A percentile compares a stretch with the other conserved stretches of the same genome.
Conservation (phyloP, 2,113 vertebrate genomes). For the Alectura lathami region DNA sequence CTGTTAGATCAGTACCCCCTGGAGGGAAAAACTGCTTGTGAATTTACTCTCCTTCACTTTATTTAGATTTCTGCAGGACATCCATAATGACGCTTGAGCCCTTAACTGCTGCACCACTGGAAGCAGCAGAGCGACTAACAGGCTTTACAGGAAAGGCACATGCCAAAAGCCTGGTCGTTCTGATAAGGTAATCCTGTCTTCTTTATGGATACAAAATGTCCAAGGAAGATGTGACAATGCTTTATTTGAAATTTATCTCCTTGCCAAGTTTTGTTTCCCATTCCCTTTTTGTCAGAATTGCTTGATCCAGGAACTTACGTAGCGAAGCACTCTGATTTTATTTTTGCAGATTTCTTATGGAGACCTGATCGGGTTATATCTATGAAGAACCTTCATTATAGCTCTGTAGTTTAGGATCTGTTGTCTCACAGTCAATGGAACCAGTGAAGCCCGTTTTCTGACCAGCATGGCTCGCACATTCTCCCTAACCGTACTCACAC, state of each 20-base stretch:
- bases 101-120: neutral
- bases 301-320: neutral
- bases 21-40: neutral
- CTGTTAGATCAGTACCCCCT: neutral
- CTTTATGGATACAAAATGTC: neutral
- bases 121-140: neutral
- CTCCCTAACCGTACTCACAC: neutral
- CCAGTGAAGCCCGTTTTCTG: neutral
- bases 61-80: neutral
- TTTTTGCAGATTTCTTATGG: neutral
- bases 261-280: neutral
- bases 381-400: neutral
- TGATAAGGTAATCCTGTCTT: neutral
- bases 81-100: neutral
- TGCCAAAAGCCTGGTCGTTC: neutral
- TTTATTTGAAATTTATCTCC: neutral
- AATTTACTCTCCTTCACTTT: neutral
- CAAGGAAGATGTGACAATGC: neutral
- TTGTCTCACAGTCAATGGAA: neutral
- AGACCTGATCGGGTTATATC: neutral
- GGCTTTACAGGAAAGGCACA: neutral
- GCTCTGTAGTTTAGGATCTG: neutral
- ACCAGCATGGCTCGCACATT: neutral
- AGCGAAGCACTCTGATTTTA: neutral
- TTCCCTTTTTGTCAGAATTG: neutral